Percentiles rank a stretch among this genome's conserved stretches.
These are phyloP conservation scores for Nysson spinosus DNA, from an alignment of 2,888 invertebrate species.

Conservation along the genomic window DNA sequence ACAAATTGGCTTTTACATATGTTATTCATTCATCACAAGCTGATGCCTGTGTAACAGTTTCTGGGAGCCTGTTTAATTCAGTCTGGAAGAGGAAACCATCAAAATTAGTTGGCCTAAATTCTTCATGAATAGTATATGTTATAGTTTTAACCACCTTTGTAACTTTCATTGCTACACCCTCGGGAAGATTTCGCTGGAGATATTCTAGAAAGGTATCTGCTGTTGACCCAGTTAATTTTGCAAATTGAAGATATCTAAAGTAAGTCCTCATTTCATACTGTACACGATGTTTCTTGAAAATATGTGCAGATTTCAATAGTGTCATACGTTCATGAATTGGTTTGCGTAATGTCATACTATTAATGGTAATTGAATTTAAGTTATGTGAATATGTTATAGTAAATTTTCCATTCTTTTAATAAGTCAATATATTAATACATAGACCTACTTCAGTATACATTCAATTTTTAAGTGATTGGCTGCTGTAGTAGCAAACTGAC, in stretches of 20 bases:
- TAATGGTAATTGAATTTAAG: conserved; percentile 73
- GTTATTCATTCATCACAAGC: background rate
- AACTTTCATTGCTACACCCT: conserved; percentile 96
- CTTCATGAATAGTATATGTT: background rate
- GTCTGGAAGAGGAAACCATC: conserved; percentile 57
- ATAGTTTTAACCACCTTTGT: conserved; percentile 81
- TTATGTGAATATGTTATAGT: no score
- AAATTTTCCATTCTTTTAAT: background rate
- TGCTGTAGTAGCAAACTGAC: conserved; percentile 88
- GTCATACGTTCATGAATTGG: conserved; percentile 87
- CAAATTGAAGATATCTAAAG: conserved; percentile 89
- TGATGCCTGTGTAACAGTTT: conserved; percentile 20
- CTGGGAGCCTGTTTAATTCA: conserved; percentile 66
- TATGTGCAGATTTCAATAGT: conserved; percentile 91
- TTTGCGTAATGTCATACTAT: conserved; percentile 86
- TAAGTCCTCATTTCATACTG: conserved; percentile 98
- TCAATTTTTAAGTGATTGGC: conserved; percentile 89
- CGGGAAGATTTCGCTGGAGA: conserved; percentile 96
- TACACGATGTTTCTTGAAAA: conserved; percentile 94
- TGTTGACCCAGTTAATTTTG: conserved; percentile 95
- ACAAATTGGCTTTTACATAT: background rate
- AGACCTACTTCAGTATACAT: background rate
- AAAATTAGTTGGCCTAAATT: background rate
- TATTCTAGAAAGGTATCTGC: conserved; percentile 97
- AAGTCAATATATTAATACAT: background rate